Evolutionary conservation across 2,113 vertebrate genomes (phyloP), one percentile per base, ranked within the genome.

Genomic region (Edolisoma coerulescens): DNA sequence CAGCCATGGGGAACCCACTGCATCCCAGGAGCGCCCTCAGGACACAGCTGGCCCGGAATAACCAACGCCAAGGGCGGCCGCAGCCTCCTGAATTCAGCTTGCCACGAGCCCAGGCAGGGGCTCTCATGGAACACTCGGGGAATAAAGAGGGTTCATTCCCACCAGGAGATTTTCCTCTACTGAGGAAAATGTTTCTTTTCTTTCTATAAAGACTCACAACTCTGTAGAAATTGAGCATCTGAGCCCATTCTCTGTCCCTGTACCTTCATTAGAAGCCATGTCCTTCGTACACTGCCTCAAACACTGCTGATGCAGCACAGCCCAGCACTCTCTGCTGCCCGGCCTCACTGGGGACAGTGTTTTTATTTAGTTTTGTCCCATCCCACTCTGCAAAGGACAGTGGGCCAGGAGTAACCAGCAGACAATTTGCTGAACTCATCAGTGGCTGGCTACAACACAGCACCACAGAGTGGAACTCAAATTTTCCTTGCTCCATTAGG

Each of bases 391-490:
- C 32, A 50, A 32, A 73, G 93, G 39, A 67, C 1, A 2, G 39
- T 2, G 59, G 74, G 12, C 47, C 24, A 70, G 35, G 37, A 89
- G 45, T 1, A 85, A n/a, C 61, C 53, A 73, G 37, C 28, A 52
- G 65, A 59, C 24, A 56, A 32, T 21, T 17, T 71, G 35, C 65
- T 35, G 23, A 75, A 63, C 39, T 64, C 44, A 50, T 37, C 35
- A 47, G 33, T 6, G 30, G 18, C 61, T 93, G 42, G 9, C 61
- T n/a, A 30, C 35, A 44, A 16, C 3, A 53, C 39, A 67, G 37
- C 69, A 59, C 3, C 7, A 1, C 3, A 7, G 1, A 69, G 19
- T 3, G 3, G 32, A 79, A 60, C 52, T 13, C 19, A 3, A 33
- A 59, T 59, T 68, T 20, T 13, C 32, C 67, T 54, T 24, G 50